Evolutionary conservation across 2,797 vertebrate species (phyloP).

Genomic region (Borostomias antarcticus): DNA sequence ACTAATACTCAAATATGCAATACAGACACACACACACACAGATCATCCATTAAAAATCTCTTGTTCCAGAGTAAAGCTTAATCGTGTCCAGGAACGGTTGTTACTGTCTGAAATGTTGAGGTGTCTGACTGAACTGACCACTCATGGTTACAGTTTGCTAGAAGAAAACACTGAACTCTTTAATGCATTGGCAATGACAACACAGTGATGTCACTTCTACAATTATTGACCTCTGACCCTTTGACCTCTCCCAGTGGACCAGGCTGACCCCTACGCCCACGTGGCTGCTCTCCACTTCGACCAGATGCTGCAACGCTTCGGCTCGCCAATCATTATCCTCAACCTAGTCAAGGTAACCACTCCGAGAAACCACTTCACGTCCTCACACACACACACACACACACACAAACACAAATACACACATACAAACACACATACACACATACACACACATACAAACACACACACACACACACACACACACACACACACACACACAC

Average conservation of each 20-base stretch:
- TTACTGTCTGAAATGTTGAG: too few relatives aligned
- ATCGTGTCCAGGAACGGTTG: too few relatives aligned
- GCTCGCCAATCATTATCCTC: slow-evolving; percentile 97
- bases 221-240: slow-evolving; percentile 24
- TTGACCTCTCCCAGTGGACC: slow-evolving; percentile 83
- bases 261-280: slow-evolving; percentile 93
- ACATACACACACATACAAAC: too few relatives aligned
- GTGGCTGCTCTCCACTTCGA: slow-evolving; percentile 95
- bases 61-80: too few relatives aligned
- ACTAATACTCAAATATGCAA: too few relatives aligned
- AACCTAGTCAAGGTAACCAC: slow-evolving; percentile 94
- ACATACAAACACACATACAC: too few relatives aligned
- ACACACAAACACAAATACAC: slow-evolving; percentile 5
- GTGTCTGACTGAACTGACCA: neutral
- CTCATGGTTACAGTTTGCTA: too few relatives aligned
- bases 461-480: neutral
- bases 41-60: too few relatives aligned
- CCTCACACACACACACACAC: slow-evolving; percentile 6
- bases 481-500: neutral
- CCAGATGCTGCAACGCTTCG: slow-evolving; percentile 98
- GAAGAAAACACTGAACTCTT: too few relatives aligned
- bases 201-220: neutral
- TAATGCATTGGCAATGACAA: too few relatives aligned
- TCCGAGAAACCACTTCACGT: neutral
- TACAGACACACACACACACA: too few relatives aligned